Conservation (phyloP, 2,797 vertebrate genomes). For the Garrulus glandarius region DNA sequence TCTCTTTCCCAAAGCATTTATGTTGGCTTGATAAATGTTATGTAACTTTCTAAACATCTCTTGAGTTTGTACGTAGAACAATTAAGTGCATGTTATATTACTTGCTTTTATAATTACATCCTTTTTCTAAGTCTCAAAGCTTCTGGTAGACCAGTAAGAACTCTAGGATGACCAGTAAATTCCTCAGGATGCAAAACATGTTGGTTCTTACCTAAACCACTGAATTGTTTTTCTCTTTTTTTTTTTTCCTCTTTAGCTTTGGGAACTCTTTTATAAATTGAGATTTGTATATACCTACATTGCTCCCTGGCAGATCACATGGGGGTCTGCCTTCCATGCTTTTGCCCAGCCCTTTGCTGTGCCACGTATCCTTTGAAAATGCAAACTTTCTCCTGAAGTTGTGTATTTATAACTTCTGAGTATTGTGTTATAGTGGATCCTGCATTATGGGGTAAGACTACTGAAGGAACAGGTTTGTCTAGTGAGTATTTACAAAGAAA, state of each 20-base stretch:
- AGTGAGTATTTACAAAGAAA: neutral
- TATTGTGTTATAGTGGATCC: neutral
- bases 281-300: conserved; percentile 98
- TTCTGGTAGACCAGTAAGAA: neutral
- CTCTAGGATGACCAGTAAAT: neutral
- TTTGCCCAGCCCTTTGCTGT: conserved; percentile 98
- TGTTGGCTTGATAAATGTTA: neutral
- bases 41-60: neutral
- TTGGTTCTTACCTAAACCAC: neutral
- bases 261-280: conserved; percentile 96
- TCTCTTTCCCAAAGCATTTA: neutral
- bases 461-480: neutral
- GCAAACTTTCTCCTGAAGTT: neutral
- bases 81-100: neutral
- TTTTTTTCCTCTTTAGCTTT: conserved; percentile 77
- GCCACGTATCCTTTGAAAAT: conserved; percentile 92
- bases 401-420: neutral
- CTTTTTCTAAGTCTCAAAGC: neutral
- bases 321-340: conserved; percentile 98
- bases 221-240: neutral
- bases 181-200: neutral
- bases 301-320: conserved; percentile 97
- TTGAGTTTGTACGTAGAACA: neutral
- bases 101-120: neutral
- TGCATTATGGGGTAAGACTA: neutral